Conservation (phyloP, 1,140 invertebrate genomes). For the Bombus huntii region DNA sequence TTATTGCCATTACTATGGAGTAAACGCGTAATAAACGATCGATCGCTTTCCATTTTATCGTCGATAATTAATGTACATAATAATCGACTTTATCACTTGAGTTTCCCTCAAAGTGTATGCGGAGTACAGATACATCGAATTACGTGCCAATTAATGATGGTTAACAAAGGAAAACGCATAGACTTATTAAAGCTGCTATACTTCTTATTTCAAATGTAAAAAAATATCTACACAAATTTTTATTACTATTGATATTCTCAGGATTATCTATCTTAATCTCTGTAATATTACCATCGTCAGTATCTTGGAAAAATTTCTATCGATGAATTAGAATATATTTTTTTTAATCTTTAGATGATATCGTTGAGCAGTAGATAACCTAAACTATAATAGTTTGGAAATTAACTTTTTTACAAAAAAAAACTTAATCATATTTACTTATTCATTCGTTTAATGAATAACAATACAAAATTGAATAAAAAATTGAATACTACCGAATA, state of each 20-base stretch:
- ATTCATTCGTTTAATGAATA: neutral
- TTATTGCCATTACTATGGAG: constrained; percentile 5
- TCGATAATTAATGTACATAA: constrained; percentile 44
- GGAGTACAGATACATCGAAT: neutral
- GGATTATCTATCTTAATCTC: neutral
- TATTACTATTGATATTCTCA: neutral
- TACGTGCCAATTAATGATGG: constrained; percentile 21
- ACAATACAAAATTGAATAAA: neutral
- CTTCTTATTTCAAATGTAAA: neutral
- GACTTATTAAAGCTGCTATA: neutral
- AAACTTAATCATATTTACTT: neutral
- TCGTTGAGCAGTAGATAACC: neutral
- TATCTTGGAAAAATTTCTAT: neutral
- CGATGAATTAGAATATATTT: neutral
- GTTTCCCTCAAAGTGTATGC: constrained; percentile 14
- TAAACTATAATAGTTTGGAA: no score
- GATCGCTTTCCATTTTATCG: constrained; percentile 40
- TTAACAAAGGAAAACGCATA: neutral
- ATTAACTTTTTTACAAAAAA: no score
- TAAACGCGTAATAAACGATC: constrained; percentile 56
- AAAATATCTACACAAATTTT: neutral
- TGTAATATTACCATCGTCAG: neutral
- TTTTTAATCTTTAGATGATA: neutral
- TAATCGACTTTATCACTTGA: constrained; percentile 39
- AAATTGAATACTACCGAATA: no score